Conservation (phyloP, 2,797 vertebrate genomes). For the Mallotus villosus region DNA sequence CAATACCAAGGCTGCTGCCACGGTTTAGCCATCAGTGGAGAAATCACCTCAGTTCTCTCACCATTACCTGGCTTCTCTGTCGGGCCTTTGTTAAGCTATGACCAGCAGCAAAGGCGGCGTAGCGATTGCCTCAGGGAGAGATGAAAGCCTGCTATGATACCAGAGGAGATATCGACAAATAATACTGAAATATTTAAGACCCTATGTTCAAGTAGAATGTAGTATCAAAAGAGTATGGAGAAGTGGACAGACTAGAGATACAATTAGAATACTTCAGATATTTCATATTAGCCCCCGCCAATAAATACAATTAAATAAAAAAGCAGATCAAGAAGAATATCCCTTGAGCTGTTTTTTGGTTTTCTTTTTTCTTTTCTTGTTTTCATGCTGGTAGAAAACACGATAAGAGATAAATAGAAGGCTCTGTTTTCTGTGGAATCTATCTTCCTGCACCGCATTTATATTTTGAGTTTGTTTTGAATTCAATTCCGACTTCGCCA, state of each 20-base stretch:
- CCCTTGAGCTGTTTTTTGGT: slow-evolving; percentile 29
- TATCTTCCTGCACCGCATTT: background rate
- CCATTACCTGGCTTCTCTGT: background rate
- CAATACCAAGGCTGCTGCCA: no score
- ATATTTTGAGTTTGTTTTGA: background rate
- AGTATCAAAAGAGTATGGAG: slow-evolving; percentile 38
- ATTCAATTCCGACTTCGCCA: background rate
- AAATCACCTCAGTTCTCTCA: no score
- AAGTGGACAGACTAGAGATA: slow-evolving; percentile 34
- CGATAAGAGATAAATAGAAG: slow-evolving; percentile 3
- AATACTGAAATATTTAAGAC: slow-evolving; percentile 42
- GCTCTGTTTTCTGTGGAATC: background rate
- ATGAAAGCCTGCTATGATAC: slow-evolving; percentile 15
- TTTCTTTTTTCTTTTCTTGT: background rate
- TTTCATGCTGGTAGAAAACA: no score
- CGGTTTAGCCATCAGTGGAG: no score
- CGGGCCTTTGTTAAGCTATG: background rate
- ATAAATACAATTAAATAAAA: no score
- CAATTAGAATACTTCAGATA: slow-evolving; percentile 36
- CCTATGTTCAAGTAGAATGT: slow-evolving; percentile 22
- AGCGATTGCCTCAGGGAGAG: background rate
- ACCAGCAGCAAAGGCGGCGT: slow-evolving; percentile 3
- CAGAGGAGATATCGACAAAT: slow-evolving; percentile 30
- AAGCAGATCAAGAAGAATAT: slow-evolving; percentile 35
- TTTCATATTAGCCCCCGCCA: slow-evolving; percentile 8